Evolutionary conservation across 2,797 vertebrate genomes (phyloP).

Genomic region (Tympanoctomys barrerae): DNA sequence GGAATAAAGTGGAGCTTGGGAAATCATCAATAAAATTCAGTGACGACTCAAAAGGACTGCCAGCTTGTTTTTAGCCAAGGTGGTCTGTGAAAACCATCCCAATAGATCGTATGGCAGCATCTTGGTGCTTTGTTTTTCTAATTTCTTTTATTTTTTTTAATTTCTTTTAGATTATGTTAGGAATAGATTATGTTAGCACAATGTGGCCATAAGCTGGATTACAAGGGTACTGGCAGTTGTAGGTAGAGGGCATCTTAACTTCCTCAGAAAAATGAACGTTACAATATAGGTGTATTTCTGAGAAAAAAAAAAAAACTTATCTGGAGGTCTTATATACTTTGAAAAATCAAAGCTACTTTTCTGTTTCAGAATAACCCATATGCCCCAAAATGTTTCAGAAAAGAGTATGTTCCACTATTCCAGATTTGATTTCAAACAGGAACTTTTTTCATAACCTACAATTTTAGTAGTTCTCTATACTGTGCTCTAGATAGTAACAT

Average conservation of each 20-base stretch:
- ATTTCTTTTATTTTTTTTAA: too few species aligned
- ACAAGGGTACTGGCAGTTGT: background rate
- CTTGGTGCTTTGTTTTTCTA: background rate
- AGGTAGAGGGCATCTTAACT: background rate
- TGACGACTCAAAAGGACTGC: background rate
- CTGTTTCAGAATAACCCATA: background rate
- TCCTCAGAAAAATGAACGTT: slow-evolving; percentile 29
- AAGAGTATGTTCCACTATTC: background rate
- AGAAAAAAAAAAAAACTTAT: background rate
- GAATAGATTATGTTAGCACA: too few species aligned
- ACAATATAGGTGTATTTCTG: background rate
- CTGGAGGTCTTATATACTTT: background rate
- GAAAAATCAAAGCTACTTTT: slow-evolving; percentile 15
- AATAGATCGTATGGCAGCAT: background rate
- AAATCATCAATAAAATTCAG: background rate
- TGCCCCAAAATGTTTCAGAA: background rate
- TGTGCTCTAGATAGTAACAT: background rate
- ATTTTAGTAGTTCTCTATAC: background rate
- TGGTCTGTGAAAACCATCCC: background rate
- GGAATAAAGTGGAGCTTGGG: background rate
- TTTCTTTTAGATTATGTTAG: background rate
- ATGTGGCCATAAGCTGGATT: background rate
- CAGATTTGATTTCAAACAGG: background rate
- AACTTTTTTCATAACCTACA: background rate
- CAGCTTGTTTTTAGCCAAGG: background rate